A percentile compares a stretch with the other conserved stretches of the same genome.
Conservation (phyloP, 2,797 vertebrate species). For the Streptopelia turtur region DNA sequence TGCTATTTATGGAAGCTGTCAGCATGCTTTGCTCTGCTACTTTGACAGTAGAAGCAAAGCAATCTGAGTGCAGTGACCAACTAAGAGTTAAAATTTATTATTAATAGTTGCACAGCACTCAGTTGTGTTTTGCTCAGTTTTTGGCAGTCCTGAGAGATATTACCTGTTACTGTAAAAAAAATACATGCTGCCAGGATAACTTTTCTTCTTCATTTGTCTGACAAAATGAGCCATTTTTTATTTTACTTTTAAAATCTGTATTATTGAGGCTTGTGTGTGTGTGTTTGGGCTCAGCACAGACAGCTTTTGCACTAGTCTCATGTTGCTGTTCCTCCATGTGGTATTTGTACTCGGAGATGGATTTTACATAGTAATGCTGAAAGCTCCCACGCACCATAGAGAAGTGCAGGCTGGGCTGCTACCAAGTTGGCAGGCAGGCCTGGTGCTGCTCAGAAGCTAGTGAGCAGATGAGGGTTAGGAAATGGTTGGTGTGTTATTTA, state of each 20-base stretch:
- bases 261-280: neutral
- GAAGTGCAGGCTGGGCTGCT: neutral
- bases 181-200: neutral
- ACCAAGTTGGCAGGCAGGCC: conserved; percentile 1
- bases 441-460: neutral
- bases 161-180: conserved; percentile 46
- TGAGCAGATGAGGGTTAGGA: neutral
- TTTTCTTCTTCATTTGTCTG: neutral
- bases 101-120: neutral
- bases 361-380: conserved; percentile 13
- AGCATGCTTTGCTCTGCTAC: conserved; percentile 10
- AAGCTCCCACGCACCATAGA: neutral
- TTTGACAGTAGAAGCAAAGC: conserved; percentile 6
- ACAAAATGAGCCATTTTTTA: conserved; percentile 6
- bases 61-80: neutral
- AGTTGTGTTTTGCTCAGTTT: neutral
- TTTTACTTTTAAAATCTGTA: neutral
- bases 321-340: conserved; percentile 31
- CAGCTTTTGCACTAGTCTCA: conserved; percentile 21
- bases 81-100: conserved; percentile 40
- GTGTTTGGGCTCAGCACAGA: conserved; percentile 35
- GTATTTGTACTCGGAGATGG: conserved; percentile 29
- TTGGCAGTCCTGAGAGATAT: neutral
- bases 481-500: neutral
- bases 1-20: conserved; percentile 56